Percentiles rank a stretch among this genome's conserved stretches.
Conservation (phyloP, 1,140 invertebrate species). For the Drosophila sp. region DNA sequence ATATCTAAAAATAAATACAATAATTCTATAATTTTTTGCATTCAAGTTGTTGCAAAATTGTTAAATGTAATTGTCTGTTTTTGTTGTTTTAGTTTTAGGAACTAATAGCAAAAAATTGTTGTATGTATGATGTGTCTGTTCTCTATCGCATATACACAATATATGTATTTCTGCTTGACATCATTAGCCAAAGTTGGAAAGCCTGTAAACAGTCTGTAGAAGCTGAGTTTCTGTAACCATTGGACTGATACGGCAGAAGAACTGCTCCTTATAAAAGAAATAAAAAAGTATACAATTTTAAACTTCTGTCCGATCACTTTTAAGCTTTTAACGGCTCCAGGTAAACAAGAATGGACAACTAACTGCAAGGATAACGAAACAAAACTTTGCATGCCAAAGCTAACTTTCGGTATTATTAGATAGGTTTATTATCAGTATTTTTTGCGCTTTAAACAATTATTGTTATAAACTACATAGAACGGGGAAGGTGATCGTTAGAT, state of each 20-base stretch:
- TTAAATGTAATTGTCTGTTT: conserved; percentile 53
- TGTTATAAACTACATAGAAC: neutral
- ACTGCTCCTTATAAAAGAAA: too few species aligned
- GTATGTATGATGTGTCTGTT: conserved; percentile 4
- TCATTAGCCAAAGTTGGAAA: neutral
- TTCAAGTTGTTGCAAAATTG: conserved; percentile 51
- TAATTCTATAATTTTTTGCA: conserved; percentile 55
- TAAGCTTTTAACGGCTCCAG: too few species aligned
- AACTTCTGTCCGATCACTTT: neutral
- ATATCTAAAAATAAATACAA: conserved; percentile 60
- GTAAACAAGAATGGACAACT: too few species aligned
- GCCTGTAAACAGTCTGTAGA: neutral
- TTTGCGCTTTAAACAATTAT: neutral
- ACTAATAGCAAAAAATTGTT: conserved; percentile 73
- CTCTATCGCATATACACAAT: neutral
- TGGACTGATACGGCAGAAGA: neutral
- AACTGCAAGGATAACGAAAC: too few species aligned
- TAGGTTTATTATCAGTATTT: neutral
- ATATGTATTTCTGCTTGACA: neutral
- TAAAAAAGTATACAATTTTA: too few species aligned
- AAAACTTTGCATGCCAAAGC: neutral
- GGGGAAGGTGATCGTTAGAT: neutral
- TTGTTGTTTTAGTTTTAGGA: conserved; percentile 50
- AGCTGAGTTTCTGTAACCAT: neutral
- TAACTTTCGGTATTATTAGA: neutral